phyloP scores from a whole-genome alignment of 2,797 vertebrate species.

The Naso thynnoides region DNA sequence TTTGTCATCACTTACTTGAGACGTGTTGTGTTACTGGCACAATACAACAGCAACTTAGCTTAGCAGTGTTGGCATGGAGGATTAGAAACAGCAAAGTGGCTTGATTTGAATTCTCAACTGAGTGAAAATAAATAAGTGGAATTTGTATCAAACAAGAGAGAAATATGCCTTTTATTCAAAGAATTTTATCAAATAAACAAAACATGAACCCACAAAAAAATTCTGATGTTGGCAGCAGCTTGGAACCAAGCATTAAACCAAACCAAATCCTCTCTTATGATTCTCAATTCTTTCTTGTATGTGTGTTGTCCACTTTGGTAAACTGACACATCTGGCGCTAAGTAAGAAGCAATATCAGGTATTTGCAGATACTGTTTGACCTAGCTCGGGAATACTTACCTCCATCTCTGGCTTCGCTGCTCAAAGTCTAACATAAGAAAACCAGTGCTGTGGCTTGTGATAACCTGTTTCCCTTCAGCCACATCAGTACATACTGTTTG shows the following conservation, averaged over 20 bases:
- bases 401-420: constrained; percentile 21
- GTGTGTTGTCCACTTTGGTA: constrained; percentile 6
- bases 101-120: background rate
- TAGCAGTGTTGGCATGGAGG: background rate
- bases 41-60: background rate
- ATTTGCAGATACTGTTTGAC: constrained; percentile 60
- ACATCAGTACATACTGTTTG: constrained; percentile 61
- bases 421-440: constrained; percentile 39
- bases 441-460: constrained; percentile 41
- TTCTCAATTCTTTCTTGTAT: background rate
- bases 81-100: background rate
- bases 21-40: background rate
- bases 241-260: background rate
- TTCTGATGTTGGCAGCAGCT: background rate
- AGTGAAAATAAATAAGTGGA: background rate
- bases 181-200: constrained; percentile 11
- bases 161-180: background rate
- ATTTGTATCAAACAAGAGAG: background rate
- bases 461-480: constrained; percentile 53
- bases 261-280: background rate
- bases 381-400: constrained; percentile 1
- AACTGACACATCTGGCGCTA: constrained; percentile 31
- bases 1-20: background rate
- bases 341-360: constrained; percentile 11
- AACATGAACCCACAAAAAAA: background rate